A percentile compares a stretch with the other conserved stretches of the same genome.
phyloP scores from a whole-genome alignment of 2,797 vertebrate species.

The Peromyscus aztecus region DNA sequence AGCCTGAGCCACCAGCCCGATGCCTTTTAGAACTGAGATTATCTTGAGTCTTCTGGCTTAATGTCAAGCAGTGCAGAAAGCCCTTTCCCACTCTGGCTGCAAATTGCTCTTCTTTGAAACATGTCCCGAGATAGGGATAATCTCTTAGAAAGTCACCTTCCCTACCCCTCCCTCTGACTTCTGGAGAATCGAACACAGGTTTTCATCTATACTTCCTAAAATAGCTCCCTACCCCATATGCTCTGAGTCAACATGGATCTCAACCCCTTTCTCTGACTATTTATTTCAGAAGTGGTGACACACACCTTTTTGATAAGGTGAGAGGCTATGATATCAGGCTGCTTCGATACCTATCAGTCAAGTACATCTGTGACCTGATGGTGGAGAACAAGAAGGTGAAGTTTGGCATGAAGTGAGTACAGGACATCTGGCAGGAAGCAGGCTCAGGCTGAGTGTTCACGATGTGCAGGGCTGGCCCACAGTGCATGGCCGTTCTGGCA shows the following conservation, averaged over 20 bases:
- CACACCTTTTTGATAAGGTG: constrained; percentile 98
- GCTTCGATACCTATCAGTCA: constrained; percentile 96
- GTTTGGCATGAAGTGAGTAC: constrained; percentile 98
- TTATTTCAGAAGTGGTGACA: constrained; percentile 94
- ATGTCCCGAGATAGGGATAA: constrained; percentile 9
- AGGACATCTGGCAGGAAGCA: not conserved
- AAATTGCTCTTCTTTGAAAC: constrained; percentile 72
- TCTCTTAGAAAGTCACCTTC: constrained; percentile 76
- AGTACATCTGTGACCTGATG: constrained; percentile 99
- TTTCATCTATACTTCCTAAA: not conserved
- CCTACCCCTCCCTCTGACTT: not conserved
- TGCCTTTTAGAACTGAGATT: constrained; percentile 68
- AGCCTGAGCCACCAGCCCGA: constrained; percentile 1
- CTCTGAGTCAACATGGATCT: not conserved
- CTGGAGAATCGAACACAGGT: not conserved
- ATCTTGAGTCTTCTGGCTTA: constrained; percentile 66
- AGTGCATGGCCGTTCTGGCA: not conserved
- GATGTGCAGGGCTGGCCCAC: not conserved
- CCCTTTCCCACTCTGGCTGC: constrained; percentile 31
- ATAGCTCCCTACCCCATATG: not conserved
- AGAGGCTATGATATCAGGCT: constrained; percentile 98
- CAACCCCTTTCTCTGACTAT: constrained; percentile 21
- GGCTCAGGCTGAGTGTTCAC: not conserved
- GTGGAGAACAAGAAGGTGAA: constrained; percentile 99
- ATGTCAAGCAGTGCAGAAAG: constrained; percentile 60